Percentiles rank a stretch among this genome's conserved stretches.
These are phyloP conservation scores for Xestia ashworthii DNA, from an alignment of 2,888 invertebrate species.

Conservation along the genomic window DNA sequence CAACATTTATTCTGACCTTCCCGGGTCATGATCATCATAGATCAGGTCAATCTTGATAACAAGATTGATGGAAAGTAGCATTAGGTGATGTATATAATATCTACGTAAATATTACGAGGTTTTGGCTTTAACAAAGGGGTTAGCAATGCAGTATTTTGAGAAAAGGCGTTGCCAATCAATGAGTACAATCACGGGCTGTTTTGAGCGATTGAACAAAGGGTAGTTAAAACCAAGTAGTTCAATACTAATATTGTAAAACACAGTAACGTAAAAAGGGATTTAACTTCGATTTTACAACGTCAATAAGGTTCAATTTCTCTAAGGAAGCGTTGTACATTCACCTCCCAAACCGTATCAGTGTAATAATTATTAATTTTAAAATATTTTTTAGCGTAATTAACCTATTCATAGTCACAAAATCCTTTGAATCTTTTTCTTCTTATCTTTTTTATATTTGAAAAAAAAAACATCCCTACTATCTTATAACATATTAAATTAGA, in stretches of 20 bases:
- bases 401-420: not conserved
- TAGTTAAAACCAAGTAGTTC: not conserved
- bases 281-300: not conserved
- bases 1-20: too few relatives aligned
- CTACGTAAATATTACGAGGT: not conserved
- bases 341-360: not conserved
- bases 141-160: conserved; percentile 26
- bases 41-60: conserved; percentile 14
- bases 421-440: not conserved
- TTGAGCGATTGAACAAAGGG: conserved; percentile 17
- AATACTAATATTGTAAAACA: not conserved
- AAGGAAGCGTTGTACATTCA: not conserved
- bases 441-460: not conserved
- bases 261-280: not conserved
- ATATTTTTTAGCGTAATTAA: not conserved
- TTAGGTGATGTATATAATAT: conserved; percentile 5
- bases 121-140: not conserved
- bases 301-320: not conserved
- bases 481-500: not conserved
- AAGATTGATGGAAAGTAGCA: conserved; percentile 20
- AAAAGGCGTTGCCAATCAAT: conserved; percentile 17
- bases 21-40: conserved; percentile 22
- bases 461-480: not conserved
- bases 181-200: not conserved
- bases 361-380: not conserved